These are phyloP conservation scores for Drosophila barbarae DNA, from an alignment of 2,888 invertebrate species.

Conservation along the genomic window DNA sequence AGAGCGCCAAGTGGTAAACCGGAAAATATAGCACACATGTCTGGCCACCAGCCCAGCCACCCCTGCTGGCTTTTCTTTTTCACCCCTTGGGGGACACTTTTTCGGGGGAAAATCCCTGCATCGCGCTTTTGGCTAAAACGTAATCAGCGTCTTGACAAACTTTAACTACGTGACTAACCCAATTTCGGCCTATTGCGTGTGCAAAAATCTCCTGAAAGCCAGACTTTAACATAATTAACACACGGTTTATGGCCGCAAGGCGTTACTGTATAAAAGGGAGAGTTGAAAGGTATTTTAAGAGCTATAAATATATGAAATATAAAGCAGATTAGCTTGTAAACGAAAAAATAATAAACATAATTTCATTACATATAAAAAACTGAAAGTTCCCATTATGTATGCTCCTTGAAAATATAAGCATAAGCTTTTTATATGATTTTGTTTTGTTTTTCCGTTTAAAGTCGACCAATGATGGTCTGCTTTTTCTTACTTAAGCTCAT, in stretches of 20 bases:
- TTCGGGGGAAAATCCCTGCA: conserved; percentile 55
- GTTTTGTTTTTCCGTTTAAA: neutral
- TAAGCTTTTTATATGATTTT: neutral
- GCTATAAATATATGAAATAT: neutral
- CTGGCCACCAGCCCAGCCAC: conserved; percentile 26
- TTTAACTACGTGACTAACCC: conserved; percentile 70
- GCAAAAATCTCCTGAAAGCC: conserved; percentile 41
- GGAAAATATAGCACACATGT: conserved; percentile 54
- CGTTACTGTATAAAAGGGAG: neutral
- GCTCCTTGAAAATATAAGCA: no score
- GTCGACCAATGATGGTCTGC: neutral
- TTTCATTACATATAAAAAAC: neutral
- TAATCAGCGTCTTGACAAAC: conserved; percentile 59
- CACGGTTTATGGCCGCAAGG: conserved; percentile 38
- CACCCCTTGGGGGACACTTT: conserved; percentile 41
- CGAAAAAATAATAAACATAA: neutral
- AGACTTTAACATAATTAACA: conserved; percentile 60
- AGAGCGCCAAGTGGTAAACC: conserved; percentile 69
- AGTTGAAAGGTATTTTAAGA: neutral
- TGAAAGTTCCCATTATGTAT: neutral
- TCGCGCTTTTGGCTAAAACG: conserved; percentile 57
- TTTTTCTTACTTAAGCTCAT: conserved; percentile 21
- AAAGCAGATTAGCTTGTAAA: neutral
- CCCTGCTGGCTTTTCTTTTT: conserved; percentile 5
- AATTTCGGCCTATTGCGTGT: conserved; percentile 33